Evolutionary conservation across 1,140 invertebrate genomes (phyloP).

Genomic region (Micrasema minimum): DNA sequence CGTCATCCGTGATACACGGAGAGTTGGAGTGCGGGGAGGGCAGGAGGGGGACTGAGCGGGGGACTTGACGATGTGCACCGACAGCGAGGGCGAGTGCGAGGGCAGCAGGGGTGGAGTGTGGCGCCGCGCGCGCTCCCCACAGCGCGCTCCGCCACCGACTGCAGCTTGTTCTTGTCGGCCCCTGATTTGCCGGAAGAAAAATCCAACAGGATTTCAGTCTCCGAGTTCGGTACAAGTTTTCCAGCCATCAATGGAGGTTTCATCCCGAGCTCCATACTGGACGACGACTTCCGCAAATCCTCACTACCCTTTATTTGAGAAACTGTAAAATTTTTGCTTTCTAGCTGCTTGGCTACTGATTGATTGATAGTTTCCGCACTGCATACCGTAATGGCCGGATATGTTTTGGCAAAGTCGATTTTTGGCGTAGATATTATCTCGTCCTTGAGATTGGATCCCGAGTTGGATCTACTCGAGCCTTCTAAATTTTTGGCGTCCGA

Average conservation of each 20-base stretch:
- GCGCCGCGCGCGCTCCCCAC: conserved; percentile 65
- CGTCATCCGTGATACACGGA: conserved; percentile 87
- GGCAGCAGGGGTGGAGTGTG: conserved; percentile 60
- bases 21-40: conserved; percentile 81
- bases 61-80: conserved; percentile 82
- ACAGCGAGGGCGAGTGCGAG: conserved; percentile 75
- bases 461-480: conserved; percentile 33
- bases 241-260: conserved; percentile 61
- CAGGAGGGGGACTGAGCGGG: conserved; percentile 77
- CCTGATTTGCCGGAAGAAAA: conserved; percentile 66
- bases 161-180: conserved; percentile 45
- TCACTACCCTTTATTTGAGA: conserved; percentile 59
- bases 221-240: conserved; percentile 65
- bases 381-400: conserved; percentile 44
- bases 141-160: conserved; percentile 62
- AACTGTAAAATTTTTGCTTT: conserved; percentile 60
- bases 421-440: conserved; percentile 31
- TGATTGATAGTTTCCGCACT: conserved; percentile 48
- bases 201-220: conserved; percentile 72
- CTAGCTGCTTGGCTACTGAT: conserved; percentile 42
- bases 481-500: conserved; percentile 39
- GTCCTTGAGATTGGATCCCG: conserved; percentile 34
- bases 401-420: conserved; percentile 44
- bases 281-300: conserved; percentile 53
- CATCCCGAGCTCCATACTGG: conserved; percentile 60